A percentile compares a stretch with the other conserved stretches of the same genome.
Conservation (phyloP, 2,888 invertebrate genomes). For the Conops quadrifasciatus region DNA sequence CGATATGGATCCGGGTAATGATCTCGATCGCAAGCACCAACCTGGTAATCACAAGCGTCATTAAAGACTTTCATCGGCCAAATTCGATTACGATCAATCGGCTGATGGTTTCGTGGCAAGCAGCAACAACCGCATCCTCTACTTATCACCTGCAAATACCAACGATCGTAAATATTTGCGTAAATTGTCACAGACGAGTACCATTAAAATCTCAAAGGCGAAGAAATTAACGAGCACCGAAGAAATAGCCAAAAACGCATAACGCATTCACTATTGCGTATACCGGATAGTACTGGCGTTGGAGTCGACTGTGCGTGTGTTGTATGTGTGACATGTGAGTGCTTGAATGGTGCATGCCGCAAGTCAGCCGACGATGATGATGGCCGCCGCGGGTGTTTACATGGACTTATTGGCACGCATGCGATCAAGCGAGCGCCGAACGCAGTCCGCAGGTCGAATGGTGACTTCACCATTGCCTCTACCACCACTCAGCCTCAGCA, state of each 20-base stretch:
- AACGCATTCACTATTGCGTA: conserved; percentile 17
- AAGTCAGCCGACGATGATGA: conserved; percentile 4
- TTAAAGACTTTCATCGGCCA: conserved; percentile 20
- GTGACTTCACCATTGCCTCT: neutral
- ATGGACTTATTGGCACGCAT: conserved; percentile 56
- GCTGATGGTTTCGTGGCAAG: neutral
- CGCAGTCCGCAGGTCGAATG: conserved; percentile 21
- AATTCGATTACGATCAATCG: conserved; percentile 26
- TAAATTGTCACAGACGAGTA: conserved; percentile 46
- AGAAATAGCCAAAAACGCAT: conserved; percentile 7
- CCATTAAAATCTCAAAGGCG: conserved; percentile 14
- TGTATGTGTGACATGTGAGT: neutral
- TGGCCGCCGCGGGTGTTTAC: conserved; percentile 56
- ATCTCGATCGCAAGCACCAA: neutral
- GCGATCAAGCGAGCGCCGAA: conserved; percentile 8
- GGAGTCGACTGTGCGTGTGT: neutral
- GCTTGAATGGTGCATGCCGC: conserved; percentile 6
- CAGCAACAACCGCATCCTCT: neutral
- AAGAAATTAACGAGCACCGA: neutral
- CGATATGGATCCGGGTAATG: no score
- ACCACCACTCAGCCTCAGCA: conserved; percentile 12
- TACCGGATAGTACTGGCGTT: no score
- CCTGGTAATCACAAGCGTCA: conserved; percentile 1
- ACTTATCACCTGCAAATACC: conserved; percentile 53
- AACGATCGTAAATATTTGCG: conserved; percentile 55